A percentile compares a stretch with the other conserved stretches of the same genome.
Evolutionary conservation across 1,140 invertebrate species (phyloP).

Genomic region (Homalodisca vitripennis): DNA sequence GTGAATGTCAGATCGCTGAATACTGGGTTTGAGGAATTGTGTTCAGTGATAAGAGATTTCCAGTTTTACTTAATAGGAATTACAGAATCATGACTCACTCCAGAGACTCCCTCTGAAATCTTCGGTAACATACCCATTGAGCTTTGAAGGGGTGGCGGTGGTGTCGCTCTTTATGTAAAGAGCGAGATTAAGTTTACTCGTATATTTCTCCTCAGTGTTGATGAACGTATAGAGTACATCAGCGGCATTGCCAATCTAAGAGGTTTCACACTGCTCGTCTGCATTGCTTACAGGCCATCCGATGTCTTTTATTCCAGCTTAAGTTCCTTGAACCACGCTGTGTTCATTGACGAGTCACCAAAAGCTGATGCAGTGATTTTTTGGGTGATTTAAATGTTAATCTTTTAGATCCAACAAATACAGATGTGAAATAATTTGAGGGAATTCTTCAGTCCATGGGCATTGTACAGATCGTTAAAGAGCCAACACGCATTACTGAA

Average conservation of each 20-base stretch:
- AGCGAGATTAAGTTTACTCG: neutral
- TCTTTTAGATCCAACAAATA: neutral
- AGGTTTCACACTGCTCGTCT: neutral
- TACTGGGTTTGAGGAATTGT: neutral
- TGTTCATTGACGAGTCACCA: conserved; percentile 10
- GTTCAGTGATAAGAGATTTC: too few species aligned
- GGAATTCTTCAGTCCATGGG: too few species aligned
- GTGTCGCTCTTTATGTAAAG: neutral
- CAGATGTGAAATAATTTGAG: neutral
- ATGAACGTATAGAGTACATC: neutral
- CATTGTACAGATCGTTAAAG: too few species aligned
- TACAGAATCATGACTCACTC: too few species aligned
- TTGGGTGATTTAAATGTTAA: too few species aligned
- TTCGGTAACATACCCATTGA: neutral
- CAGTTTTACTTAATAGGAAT: too few species aligned
- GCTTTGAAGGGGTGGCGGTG: neutral
- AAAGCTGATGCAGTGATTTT: too few species aligned
- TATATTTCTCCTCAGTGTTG: neutral
- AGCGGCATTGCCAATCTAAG: neutral
- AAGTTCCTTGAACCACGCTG: neutral
- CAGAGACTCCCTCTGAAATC: neutral
- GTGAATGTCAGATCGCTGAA: neutral
- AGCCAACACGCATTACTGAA: too few species aligned
- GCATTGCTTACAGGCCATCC: neutral
- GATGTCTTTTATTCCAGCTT: neutral